These are phyloP conservation scores for Melitaea athalia DNA, from an alignment of 2,888 invertebrate species.

Conservation along the genomic window DNA sequence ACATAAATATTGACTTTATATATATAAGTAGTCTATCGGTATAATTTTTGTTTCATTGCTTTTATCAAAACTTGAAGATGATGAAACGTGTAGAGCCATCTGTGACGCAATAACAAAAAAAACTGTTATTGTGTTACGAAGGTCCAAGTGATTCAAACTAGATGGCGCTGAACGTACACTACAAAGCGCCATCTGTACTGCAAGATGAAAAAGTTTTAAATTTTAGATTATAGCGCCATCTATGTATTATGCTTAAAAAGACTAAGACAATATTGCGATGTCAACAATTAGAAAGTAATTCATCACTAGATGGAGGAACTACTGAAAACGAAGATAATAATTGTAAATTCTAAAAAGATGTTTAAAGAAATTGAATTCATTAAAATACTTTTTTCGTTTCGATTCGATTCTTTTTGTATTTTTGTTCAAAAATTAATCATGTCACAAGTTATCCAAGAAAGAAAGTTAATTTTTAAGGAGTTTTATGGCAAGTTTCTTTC, in stretches of 20 bases:
- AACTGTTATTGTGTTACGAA: background rate
- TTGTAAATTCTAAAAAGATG: no score
- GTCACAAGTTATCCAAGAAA: no score
- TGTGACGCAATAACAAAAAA: slow-evolving; percentile 10
- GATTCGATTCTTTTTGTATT: no score
- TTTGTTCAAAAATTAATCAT: no score
- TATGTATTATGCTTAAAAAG: background rate
- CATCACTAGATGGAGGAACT: background rate
- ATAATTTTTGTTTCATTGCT: no score
- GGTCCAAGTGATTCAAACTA: background rate
- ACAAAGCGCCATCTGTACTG: slow-evolving; percentile 18
- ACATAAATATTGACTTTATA: no score
- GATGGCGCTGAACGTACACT: background rate
- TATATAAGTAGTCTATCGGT: no score
- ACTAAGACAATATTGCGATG: background rate
- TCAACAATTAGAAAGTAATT: background rate
- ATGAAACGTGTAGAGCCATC: slow-evolving; percentile 31
- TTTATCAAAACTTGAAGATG: background rate
- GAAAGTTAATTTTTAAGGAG: no score
- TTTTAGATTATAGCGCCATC: background rate
- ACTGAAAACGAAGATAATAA: background rate
- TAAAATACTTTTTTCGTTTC: no score
- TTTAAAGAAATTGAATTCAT: no score
- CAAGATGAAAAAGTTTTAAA: background rate
- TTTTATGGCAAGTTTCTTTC: no score